Conservation (phyloP, 2,113 vertebrate genomes). For the Nothoprocta perdicaria region DNA sequence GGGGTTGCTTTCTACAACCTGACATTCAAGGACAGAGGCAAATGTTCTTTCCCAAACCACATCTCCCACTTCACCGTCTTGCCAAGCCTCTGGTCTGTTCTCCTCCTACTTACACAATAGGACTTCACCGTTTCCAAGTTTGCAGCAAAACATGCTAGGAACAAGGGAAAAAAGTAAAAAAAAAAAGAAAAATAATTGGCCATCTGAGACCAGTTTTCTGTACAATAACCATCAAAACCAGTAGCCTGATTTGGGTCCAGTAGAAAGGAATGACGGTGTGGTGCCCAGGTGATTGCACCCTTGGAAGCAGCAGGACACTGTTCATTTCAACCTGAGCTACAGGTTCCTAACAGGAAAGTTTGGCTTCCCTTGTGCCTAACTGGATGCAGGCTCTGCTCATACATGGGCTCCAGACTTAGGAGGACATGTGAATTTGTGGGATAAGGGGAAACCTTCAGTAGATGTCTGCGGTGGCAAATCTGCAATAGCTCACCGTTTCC, state of each 20-base stretch:
- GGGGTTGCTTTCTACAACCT: neutral
- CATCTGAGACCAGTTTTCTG: neutral
- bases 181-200: neutral
- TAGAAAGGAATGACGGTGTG: neutral
- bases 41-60: neutral
- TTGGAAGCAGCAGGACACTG: neutral
- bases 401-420: neutral
- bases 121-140: neutral
- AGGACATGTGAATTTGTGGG: neutral
- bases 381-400: neutral
- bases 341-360: neutral
- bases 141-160: neutral
- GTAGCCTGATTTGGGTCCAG: neutral
- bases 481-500: neutral
- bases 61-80: neutral
- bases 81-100: neutral
- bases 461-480: neutral
- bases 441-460: neutral
- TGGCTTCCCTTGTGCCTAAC: neutral
- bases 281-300: neutral
- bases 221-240: neutral
- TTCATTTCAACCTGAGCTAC: neutral
- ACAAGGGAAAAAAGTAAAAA: neutral
- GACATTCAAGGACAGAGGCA: neutral
- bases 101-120: neutral